Base-by-base conservation (phyloP, 2,888 invertebrate species). In the Lysandra coridon region DNA sequence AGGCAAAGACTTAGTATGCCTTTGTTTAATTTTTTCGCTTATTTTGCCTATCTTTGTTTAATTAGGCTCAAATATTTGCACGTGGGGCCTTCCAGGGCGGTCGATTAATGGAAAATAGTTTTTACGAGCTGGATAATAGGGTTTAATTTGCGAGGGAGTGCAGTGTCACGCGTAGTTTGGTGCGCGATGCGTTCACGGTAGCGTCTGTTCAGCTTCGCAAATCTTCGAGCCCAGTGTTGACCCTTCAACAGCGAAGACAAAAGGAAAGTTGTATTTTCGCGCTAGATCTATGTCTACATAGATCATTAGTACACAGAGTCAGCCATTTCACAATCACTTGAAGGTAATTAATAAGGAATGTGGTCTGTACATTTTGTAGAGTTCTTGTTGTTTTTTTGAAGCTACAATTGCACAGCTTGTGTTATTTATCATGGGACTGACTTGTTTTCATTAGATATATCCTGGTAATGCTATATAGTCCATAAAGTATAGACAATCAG, bases 1-100 rank as follows among this genome's bases (percentile, higher is more conserved):
- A 85, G 84, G 81, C 86, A 88, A 88, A 87, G 85, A 87, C 86
- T 87, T 85, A 86, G 85, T 84, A 84, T 85, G 81, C 79, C 81
- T 81, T 82, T 83, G 83, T 83, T 82, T 79, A 78, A 78, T 81
- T 83, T 82, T 83, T 85, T 81, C 81, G 81, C 82, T 82, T 81
- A 82, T 83, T 84, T 83, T 82, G 83, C 82, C 84, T 85, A 85
- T 85, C 85, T 85, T 83, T 84, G 86, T 85, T 86, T 85, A 86
- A 85, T 83, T 83, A 83, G 82, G 81, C 82, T 81, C 83, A 78
- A 80, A 79, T 82, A 83, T 83, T 83, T 83, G 81, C 81, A 81
- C 80, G 80, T 80, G 80, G 75, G 60, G 62, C 62, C 75, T 60
- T 40, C 23, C 17, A 23, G n/a, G 53, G 23, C 23, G 44, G 75